A percentile compares a stretch with the other conserved stretches of the same genome.
phyloP scores from a whole-genome alignment of 2,113 vertebrate genomes.

The Atrichornis clamosus region DNA sequence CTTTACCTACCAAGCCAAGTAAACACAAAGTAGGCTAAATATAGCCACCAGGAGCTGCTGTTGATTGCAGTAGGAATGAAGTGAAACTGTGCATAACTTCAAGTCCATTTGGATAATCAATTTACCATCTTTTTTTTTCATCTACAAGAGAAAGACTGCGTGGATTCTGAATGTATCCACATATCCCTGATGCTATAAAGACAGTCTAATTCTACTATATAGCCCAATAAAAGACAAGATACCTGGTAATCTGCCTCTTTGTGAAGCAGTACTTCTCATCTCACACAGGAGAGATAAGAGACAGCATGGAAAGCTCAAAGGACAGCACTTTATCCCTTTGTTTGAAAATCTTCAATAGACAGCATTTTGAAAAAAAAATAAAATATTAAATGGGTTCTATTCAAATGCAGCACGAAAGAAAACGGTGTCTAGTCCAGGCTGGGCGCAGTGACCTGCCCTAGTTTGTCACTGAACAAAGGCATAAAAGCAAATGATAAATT shows the following conservation, averaged over 20 bases:
- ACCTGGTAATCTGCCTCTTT: neutral
- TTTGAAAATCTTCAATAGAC: constrained; percentile 14
- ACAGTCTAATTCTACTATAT: neutral
- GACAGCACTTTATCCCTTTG: constrained; percentile 14
- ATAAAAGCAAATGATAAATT: constrained; percentile 51
- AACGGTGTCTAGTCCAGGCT: neutral
- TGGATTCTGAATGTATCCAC: neutral
- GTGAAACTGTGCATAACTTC: neutral
- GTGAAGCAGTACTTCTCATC: neutral
- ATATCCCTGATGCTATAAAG: neutral
- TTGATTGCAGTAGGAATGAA: neutral
- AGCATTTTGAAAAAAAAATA: neutral
- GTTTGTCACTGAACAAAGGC: constrained; percentile 43
- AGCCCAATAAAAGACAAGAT: constrained; percentile 10
- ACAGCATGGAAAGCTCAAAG: neutral
- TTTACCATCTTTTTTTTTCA: neutral
- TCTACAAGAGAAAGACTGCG: neutral
- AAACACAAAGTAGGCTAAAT: neutral
- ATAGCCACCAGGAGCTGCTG: neutral
- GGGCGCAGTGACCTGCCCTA: constrained; percentile 8
- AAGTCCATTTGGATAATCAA: neutral
- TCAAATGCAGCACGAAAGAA: neutral
- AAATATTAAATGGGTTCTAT: neutral
- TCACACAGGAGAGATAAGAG: neutral
- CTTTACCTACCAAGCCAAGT: neutral